These are phyloP conservation scores for Callimorpha dominula DNA, from an alignment of 2,888 invertebrate genomes.

Conservation along the genomic window DNA sequence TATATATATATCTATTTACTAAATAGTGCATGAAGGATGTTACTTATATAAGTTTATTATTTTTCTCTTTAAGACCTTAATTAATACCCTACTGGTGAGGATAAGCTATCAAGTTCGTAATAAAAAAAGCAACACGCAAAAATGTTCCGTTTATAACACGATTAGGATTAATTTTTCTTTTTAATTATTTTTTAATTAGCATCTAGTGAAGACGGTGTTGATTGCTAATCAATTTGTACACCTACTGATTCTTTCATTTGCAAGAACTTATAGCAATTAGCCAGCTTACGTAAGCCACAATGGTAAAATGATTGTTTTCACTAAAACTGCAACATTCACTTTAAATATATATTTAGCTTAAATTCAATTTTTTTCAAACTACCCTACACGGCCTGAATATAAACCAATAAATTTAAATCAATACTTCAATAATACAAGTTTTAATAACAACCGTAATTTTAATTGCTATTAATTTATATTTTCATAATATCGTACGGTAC, in stretches of 20 bases:
- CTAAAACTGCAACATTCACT: background rate
- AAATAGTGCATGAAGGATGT: background rate
- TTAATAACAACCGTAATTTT: constrained; percentile 4
- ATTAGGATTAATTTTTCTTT: constrained; percentile 26
- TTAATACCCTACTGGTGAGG: background rate
- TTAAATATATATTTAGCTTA: background rate
- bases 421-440: constrained; percentile 5
- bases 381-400: background rate
- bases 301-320: background rate
- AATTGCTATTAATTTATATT: constrained; percentile 10
- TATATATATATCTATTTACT: background rate
- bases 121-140: constrained; percentile 21
- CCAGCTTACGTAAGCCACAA: background rate
- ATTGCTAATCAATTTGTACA: constrained; percentile 30
- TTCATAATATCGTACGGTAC: constrained; percentile 8
- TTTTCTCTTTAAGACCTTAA: constrained; percentile 4
- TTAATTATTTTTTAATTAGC: constrained; percentile 30
- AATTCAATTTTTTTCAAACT: background rate
- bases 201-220: constrained; percentile 22
- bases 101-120: constrained; percentile 19
- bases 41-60: background rate
- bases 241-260: constrained; percentile 15
- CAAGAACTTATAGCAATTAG: constrained; percentile 14
- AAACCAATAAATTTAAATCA: background rate
- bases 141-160: constrained; percentile 25